Evolutionary conservation across 1,140 invertebrate species (phyloP).

Genomic region (Drosophila takahashii): DNA sequence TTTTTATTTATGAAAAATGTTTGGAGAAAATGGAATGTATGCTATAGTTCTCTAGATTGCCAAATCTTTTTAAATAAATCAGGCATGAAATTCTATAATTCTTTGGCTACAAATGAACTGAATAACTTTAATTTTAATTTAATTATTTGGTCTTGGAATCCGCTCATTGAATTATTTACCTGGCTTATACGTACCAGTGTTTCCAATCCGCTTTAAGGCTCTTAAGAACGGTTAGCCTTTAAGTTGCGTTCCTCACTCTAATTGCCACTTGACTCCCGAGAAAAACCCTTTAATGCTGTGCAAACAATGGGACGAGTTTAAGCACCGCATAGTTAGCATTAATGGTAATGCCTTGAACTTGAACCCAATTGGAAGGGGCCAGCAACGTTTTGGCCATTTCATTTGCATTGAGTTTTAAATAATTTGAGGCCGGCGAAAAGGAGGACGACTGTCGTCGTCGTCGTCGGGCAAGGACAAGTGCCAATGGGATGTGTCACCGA

Average conservation of each 20-base stretch:
- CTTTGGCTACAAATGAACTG: too few species aligned
- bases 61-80: too few species aligned
- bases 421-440: constrained; percentile 49
- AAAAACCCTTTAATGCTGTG: constrained; percentile 35
- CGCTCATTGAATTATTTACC: neutral
- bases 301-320: constrained; percentile 37
- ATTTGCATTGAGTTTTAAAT: constrained; percentile 71
- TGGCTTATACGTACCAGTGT: neutral
- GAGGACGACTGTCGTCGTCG: constrained; percentile 3
- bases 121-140: too few species aligned
- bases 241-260: constrained; percentile 13
- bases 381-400: constrained; percentile 42
- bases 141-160: too few species aligned
- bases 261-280: constrained; percentile 27
- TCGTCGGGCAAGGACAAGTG: constrained; percentile 45
- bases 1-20: too few species aligned
- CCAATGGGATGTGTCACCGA: constrained; percentile 67
- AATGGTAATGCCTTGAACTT: constrained; percentile 67
- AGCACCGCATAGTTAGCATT: constrained; percentile 53
- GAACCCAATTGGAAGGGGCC: constrained; percentile 49
- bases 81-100: too few species aligned
- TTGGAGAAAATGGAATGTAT: too few species aligned
- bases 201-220: neutral
- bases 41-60: too few species aligned
- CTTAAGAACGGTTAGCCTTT: neutral